Percentiles rank a stretch among this genome's conserved stretches.
Evolutionary conservation across 2,888 invertebrate species (phyloP).

Genomic region (Macrosoma leucophasiata): DNA sequence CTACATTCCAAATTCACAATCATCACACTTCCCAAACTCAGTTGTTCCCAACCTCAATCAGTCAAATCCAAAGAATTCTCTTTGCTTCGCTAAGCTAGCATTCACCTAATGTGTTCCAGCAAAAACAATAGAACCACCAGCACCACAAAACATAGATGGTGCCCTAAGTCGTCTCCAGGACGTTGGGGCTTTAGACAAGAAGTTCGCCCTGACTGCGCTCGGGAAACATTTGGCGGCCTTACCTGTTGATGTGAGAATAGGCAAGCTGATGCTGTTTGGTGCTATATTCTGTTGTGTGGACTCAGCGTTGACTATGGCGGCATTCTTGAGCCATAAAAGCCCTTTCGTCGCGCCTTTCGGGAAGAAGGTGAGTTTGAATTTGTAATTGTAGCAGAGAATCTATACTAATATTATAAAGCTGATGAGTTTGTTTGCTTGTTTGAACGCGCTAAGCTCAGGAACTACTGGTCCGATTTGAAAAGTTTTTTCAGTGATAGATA

Average conservation of each 20-base stretch:
- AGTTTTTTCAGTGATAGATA: too few relatives aligned
- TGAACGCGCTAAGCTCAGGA: too few relatives aligned
- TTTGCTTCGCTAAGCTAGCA: too few relatives aligned
- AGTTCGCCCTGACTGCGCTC: conserved; percentile 85
- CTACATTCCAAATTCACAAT: too few relatives aligned
- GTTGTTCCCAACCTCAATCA: too few relatives aligned
- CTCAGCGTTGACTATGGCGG: conserved; percentile 93
- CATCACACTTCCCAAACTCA: too few relatives aligned
- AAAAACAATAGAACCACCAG: conserved; percentile 84
- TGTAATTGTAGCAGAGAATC: not conserved
- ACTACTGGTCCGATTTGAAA: too few relatives aligned
- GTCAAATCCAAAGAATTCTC: too few relatives aligned
- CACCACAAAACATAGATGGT: conserved; percentile 78
- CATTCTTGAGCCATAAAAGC: conserved; percentile 86
- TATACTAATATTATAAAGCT: not conserved
- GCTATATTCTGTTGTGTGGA: conserved; percentile 95
- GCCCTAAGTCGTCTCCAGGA: conserved; percentile 83
- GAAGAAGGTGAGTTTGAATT: conserved; percentile 72
- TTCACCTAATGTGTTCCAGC: conserved; percentile 64
- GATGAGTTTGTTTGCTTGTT: too few relatives aligned
- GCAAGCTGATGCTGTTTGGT: conserved; percentile 94
- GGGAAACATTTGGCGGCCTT: conserved; percentile 91
- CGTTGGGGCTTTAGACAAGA: conserved; percentile 87
- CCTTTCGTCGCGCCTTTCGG: conserved; percentile 86
- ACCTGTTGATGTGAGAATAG: conserved; percentile 93